phyloP scores from a whole-genome alignment of 2,113 vertebrate genomes.

The Casuarius casuarius region DNA sequence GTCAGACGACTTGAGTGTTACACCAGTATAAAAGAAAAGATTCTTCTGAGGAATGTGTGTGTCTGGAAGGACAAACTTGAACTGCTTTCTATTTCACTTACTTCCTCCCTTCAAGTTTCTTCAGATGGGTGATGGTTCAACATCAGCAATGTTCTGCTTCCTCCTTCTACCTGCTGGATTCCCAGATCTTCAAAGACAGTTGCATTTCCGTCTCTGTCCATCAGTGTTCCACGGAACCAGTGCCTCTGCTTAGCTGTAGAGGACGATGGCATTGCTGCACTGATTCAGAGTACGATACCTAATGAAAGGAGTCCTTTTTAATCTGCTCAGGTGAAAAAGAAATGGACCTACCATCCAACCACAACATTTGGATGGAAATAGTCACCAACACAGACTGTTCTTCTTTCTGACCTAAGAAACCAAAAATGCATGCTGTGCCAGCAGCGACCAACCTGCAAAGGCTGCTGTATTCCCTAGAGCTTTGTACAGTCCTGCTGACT shows the following conservation, averaged over 20 bases:
- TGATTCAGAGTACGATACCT: neutral
- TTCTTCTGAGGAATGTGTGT: neutral
- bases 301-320: neutral
- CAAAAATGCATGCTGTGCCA: neutral
- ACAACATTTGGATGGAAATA: neutral
- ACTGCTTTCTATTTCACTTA: neutral
- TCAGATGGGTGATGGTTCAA: neutral
- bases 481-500: conserved; percentile 14
- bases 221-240: neutral
- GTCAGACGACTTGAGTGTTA: conserved; percentile 88
- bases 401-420: neutral
- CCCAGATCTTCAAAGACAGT: neutral
- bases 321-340: conserved; percentile 45
- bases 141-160: neutral
- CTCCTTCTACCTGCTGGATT: neutral
- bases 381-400: neutral
- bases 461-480: neutral
- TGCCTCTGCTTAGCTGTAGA: neutral
- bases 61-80: neutral
- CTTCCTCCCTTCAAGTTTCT: conserved; percentile 3
- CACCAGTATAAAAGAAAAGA: conserved; percentile 76
- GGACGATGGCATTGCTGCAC: neutral
- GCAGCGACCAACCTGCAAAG: neutral
- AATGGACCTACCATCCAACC: neutral
- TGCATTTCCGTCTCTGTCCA: neutral